These are phyloP conservation scores for Salmo trutta DNA, from an alignment of 2,797 vertebrate genomes.

Conservation along the genomic window DNA sequence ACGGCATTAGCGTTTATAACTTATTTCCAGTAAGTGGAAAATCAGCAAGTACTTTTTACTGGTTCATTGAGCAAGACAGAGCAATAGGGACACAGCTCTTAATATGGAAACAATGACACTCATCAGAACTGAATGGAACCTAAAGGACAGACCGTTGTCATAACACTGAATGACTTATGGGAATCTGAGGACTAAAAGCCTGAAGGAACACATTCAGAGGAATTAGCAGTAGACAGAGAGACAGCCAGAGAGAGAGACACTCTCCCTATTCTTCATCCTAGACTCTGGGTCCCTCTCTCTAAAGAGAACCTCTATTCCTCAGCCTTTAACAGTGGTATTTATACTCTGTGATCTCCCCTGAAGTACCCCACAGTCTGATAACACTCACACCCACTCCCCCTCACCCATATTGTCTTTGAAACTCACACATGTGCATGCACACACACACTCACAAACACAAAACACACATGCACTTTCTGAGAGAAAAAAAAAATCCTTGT, in stretches of 20 bases:
- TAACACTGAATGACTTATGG: neutral
- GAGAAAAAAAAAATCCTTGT: constrained; percentile 20
- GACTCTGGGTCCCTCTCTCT: neutral
- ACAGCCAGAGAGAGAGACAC: constrained; percentile 16
- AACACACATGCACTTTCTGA: constrained; percentile 11
- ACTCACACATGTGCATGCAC: neutral
- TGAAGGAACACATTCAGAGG: neutral
- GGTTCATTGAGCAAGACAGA: neutral
- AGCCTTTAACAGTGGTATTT: constrained; percentile 46
- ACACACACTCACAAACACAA: neutral
- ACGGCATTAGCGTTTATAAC: neutral
- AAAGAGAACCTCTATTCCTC: constrained; percentile 42
- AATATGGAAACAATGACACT: neutral
- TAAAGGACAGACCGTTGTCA: neutral
- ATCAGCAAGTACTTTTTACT: neutral
- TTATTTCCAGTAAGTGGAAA: neutral
- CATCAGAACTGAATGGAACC: neutral
- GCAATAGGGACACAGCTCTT: neutral
- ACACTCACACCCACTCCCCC: neutral
- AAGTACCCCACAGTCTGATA: neutral
- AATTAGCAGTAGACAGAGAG: constrained; percentile 6
- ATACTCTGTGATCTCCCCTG: constrained; percentile 42
- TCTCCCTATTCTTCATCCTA: constrained; percentile 24
- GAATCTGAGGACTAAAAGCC: neutral
- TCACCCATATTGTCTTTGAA: neutral